Conservation (phyloP, 2,888 invertebrate genomes). For the Drosophila mercatorum region DNA sequence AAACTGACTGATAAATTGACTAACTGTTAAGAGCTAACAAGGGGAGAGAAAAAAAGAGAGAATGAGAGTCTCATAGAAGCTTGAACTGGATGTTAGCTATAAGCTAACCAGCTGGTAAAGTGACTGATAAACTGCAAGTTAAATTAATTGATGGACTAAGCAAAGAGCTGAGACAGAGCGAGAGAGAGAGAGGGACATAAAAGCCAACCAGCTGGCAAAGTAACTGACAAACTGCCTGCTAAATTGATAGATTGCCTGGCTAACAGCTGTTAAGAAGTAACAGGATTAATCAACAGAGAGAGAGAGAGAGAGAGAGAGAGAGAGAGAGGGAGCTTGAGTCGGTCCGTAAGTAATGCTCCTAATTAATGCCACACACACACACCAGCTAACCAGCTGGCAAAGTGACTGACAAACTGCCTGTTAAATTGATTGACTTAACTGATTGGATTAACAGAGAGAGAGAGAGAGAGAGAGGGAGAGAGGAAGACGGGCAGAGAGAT, state of each 20-base stretch:
- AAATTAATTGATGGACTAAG: slow-evolving; percentile 18
- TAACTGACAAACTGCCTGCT: slow-evolving; percentile 5
- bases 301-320: background rate
- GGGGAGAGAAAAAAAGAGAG: background rate
- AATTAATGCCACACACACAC: slow-evolving; percentile 27
- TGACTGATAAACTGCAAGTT: slow-evolving; percentile 5
- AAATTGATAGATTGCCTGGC: slow-evolving; percentile 14
- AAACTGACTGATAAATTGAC: slow-evolving; percentile 3
- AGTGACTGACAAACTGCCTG: slow-evolving; percentile 16
- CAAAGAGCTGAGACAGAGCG: background rate
- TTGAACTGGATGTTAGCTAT: slow-evolving; percentile 26
- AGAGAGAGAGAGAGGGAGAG: no score
- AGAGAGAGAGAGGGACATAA: background rate
- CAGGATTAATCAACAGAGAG: slow-evolving; percentile 6
- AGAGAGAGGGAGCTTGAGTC: slow-evolving; percentile 3
- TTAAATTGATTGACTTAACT: slow-evolving; percentile 15
- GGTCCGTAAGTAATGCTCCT: slow-evolving; percentile 9
- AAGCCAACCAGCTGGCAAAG: background rate
- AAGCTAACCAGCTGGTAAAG: background rate
- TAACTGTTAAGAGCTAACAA: background rate
- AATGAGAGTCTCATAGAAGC: background rate
- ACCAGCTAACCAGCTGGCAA: slow-evolving; percentile 6
- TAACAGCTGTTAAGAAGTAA: background rate
- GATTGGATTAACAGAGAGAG: slow-evolving; percentile 17
- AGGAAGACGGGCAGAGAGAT: background rate